Percentiles rank a stretch among this genome's conserved stretches.
Conservation (phyloP, 2,888 invertebrate genomes). For the Tachina grossa region DNA sequence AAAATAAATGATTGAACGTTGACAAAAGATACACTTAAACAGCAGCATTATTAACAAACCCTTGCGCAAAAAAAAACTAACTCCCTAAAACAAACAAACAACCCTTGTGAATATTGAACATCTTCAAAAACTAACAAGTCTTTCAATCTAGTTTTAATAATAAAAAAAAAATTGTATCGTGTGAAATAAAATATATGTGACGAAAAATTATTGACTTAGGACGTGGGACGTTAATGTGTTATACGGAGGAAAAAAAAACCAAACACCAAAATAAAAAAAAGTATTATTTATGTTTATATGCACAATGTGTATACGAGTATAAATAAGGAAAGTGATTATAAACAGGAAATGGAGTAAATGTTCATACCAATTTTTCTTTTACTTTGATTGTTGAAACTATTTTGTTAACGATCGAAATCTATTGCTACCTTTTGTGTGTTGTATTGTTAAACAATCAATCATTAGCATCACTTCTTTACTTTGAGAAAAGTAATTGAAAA, state of each 20-base stretch:
- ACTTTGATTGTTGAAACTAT: slow-evolving; percentile 15
- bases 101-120: slow-evolving; percentile 57
- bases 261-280: not conserved
- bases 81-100: slow-evolving; percentile 52
- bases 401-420: slow-evolving; percentile 19
- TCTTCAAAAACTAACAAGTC: slow-evolving; percentile 10
- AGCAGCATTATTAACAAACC: slow-evolving; percentile 45
- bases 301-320: slow-evolving; percentile 6
- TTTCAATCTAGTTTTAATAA: slow-evolving; percentile 25
- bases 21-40: slow-evolving; percentile 56
- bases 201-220: slow-evolving; percentile 68
- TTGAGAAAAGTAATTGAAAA: not conserved
- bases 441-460: slow-evolving; percentile 63
- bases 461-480: slow-evolving; percentile 41
- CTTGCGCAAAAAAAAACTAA: slow-evolving; percentile 30
- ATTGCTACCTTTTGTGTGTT: slow-evolving; percentile 42
- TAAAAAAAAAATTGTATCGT: slow-evolving; percentile 58
- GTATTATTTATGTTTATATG: not conserved
- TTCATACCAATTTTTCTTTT: slow-evolving; percentile 11
- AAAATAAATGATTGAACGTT: slow-evolving; percentile 75
- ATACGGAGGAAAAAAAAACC: not conserved
- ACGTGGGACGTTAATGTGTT: slow-evolving; percentile 50
- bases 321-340: not conserved
- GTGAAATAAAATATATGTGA: slow-evolving; percentile 45
- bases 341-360: slow-evolving; percentile 44